Conservation (phyloP, 2,888 invertebrate genomes). For the Catocala fraxini region DNA sequence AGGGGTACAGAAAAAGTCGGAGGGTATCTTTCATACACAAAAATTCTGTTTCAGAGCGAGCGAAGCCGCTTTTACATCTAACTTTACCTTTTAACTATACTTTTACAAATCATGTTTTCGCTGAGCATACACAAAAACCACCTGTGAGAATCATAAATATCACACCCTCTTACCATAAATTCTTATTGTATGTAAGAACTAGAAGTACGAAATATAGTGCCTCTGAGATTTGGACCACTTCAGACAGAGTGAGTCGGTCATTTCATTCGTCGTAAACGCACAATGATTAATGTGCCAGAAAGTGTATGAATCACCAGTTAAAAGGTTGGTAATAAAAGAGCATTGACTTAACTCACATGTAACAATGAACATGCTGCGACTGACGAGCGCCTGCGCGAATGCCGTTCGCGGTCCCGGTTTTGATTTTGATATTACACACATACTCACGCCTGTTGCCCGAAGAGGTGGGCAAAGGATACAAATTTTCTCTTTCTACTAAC, state of each 20-base stretch:
- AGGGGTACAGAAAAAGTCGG: too few species aligned
- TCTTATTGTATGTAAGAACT: slow-evolving; percentile 34
- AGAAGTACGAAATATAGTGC: slow-evolving; percentile 32
- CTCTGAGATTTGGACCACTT: slow-evolving; percentile 25
- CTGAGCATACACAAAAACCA: slow-evolving; percentile 19
- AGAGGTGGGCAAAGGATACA: too few species aligned
- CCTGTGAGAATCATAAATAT: slow-evolving; percentile 37
- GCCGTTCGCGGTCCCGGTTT: too few species aligned
- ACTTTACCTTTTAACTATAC: too few species aligned
- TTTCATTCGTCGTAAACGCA: slow-evolving; percentile 41
- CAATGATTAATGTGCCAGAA: slow-evolving; percentile 43
- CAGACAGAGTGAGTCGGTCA: slow-evolving; percentile 32
- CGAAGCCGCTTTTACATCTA: too few species aligned
- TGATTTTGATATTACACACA: too few species aligned
- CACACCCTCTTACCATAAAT: slow-evolving; percentile 40
- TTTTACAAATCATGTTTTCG: too few species aligned
- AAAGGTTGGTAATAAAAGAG: slow-evolving; percentile 43
- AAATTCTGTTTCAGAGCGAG: too few species aligned
- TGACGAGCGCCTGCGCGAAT: too few species aligned
- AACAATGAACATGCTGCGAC: background rate
- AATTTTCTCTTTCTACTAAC: too few species aligned
- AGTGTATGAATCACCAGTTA: slow-evolving; percentile 45
- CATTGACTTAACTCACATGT: slow-evolving; percentile 6
- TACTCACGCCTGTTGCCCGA: too few species aligned
- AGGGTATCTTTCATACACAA: too few species aligned